These are phyloP conservation scores for Setipinna tenuifilis DNA, from an alignment of 2,797 vertebrate species.

Conservation along the genomic window DNA sequence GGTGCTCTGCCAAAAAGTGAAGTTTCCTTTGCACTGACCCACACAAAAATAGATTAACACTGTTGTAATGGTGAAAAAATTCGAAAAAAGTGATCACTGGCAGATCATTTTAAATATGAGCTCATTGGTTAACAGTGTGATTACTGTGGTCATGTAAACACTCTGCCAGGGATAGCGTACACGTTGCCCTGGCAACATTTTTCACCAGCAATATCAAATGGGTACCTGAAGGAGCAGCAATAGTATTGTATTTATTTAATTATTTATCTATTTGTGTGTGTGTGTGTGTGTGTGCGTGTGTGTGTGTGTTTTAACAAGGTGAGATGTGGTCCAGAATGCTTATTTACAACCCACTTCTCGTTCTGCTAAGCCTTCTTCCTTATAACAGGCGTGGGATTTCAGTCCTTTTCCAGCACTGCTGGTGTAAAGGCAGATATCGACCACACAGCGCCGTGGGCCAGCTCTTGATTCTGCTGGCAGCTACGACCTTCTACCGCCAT, in stretches of 20 bases:
- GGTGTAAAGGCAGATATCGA: background rate
- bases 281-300: constrained; percentile 22
- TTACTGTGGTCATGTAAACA: background rate
- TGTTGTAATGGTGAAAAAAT: background rate
- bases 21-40: background rate
- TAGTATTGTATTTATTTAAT: background rate
- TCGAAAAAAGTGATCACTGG: no score
- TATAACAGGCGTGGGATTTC: background rate
- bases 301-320: background rate
- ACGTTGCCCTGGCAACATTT: background rate
- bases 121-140: background rate
- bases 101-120: background rate
- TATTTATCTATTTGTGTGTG: background rate
- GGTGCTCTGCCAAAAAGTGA: background rate
- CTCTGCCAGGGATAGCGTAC: background rate
- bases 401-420: background rate
- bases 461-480: background rate
- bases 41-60: background rate
- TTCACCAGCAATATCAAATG: background rate
- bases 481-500: background rate
- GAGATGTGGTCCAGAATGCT: background rate
- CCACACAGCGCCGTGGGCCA: background rate
- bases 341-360: background rate
- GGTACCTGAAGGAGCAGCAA: background rate
- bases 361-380: background rate